These are phyloP conservation scores for Bostrychus sinensis DNA, from an alignment of 2,113 vertebrate genomes.

Conservation along the genomic window DNA sequence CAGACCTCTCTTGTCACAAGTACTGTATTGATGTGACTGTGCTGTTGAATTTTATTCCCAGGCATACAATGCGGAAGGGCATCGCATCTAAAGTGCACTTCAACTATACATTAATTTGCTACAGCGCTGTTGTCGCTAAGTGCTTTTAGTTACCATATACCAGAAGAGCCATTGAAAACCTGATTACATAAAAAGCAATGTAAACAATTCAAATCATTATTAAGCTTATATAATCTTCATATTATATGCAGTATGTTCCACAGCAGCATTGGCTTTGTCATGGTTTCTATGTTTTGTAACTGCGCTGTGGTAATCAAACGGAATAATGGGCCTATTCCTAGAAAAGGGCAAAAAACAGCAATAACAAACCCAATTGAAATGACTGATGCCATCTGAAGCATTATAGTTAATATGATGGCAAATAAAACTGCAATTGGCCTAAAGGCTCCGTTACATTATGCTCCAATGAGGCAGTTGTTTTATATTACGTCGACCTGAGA, in stretches of 20 bases:
- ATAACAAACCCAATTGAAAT: conserved; percentile 8
- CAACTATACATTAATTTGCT: background rate
- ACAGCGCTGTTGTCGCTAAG: background rate
- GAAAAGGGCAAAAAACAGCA: background rate
- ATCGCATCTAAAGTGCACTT: conserved; percentile 2
- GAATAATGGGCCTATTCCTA: background rate
- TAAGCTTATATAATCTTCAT: background rate
- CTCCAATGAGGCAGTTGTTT: conserved; percentile 16
- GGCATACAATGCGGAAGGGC: background rate
- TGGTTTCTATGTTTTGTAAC: background rate
- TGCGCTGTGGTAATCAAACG: background rate
- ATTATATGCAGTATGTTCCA: background rate
- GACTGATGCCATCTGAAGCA: conserved; percentile 17
- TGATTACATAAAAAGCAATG: background rate
- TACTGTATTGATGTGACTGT: background rate
- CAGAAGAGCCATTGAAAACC: background rate
- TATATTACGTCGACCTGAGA: background rate
- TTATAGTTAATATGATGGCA: conserved; percentile 20
- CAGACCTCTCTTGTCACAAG: background rate
- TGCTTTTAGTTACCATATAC: background rate
- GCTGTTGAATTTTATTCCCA: background rate
- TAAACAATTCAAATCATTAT: background rate
- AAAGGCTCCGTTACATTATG: conserved; percentile 18
- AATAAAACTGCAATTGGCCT: conserved; percentile 18
- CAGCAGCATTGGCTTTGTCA: background rate